Evolutionary conservation across 2,888 invertebrate genomes (phyloP).

Genomic region (Epirrita christyi): DNA sequence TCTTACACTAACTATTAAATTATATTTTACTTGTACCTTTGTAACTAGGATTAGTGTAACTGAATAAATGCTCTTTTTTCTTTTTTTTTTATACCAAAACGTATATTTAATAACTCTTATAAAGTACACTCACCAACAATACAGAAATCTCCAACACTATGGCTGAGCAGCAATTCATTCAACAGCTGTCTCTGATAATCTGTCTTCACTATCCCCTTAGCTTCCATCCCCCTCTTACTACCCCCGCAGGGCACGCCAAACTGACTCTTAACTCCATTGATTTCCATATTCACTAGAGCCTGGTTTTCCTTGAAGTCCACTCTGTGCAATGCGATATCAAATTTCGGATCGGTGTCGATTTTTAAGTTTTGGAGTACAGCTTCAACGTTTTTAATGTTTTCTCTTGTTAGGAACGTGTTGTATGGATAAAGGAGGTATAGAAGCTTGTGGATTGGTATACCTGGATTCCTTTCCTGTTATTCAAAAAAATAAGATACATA

Average conservation of each 20-base stretch:
- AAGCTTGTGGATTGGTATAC: constrained; percentile 87
- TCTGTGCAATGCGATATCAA: constrained; percentile 51
- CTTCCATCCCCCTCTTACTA: constrained; percentile 48
- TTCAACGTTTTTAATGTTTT: constrained; percentile 89
- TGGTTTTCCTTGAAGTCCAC: constrained; percentile 61
- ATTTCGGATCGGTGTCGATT: constrained; percentile 60
- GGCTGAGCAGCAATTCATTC: constrained; percentile 91
- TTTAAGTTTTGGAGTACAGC: constrained; percentile 88
- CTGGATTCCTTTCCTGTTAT: constrained; percentile 88
- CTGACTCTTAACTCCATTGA: constrained; percentile 67
- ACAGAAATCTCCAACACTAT: constrained; percentile 93
- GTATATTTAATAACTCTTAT: neutral
- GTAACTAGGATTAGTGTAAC: too few relatives aligned
- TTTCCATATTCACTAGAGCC: constrained; percentile 70
- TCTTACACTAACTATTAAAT: too few relatives aligned
- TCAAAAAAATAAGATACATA: too few relatives aligned
- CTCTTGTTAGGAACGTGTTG: constrained; percentile 90
- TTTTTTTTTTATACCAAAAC: too few relatives aligned
- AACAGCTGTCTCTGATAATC: constrained; percentile 92
- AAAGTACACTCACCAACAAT: constrained; percentile 85
- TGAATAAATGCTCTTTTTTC: too few relatives aligned
- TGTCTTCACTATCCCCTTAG: constrained; percentile 85
- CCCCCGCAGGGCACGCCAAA: constrained; percentile 72
- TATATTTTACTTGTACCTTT: too few relatives aligned
- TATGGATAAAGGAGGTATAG: constrained; percentile 94